Base-by-base conservation (phyloP, 2,888 invertebrate species). In the Polyploca ridens region DNA sequence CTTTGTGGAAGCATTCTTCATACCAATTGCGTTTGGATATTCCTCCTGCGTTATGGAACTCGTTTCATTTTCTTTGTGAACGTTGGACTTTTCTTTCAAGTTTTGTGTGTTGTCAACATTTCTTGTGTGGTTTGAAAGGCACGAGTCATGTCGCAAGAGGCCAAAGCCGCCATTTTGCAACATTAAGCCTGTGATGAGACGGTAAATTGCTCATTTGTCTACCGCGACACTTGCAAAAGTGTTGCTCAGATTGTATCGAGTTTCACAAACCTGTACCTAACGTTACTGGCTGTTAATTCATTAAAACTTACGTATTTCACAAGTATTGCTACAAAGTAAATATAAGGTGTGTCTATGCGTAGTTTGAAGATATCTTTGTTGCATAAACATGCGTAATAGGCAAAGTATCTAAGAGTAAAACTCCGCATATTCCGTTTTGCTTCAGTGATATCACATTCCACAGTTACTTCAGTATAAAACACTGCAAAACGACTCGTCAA, bases 201-300 rank as follows among this genome's bases (percentile, higher is more conserved):
- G 86, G 83, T 82, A 89, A 90, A 90, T 90, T 90, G 88, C 87
- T 87, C 87, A 86, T 90, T 90, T 89, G 85, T 89, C 85, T 88
- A 79, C 83, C 78, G 79, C 81, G 86, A 85, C 85, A 87, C 85
- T 87, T 85, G 84, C 87, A 85, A 86, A 86, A 89, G 78, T 82
- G 74, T 71, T 74, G 72, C 74, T 65, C 69, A 73, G 73, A 77
- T 76, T 77, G 65, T 75, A 67, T 58, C 41, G 33, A 16, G 60
- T 64, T 64, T 57, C 59, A 60, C 57, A 67, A 62, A 59, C 57
- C 63, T 58, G 33, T 57, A 64, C 64, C 46, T 67, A 49, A 7
- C 35, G 38, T 60, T 35, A 59, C 41, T 44, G 60, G 13, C 38
- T 19, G 60, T 60, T 60, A 19, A 19, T 4, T 19, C 33, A 41